A percentile compares a stretch with the other conserved stretches of the same genome.
phyloP scores from a whole-genome alignment of 2,113 vertebrate species.

The Cyanoderma ruficeps region DNA sequence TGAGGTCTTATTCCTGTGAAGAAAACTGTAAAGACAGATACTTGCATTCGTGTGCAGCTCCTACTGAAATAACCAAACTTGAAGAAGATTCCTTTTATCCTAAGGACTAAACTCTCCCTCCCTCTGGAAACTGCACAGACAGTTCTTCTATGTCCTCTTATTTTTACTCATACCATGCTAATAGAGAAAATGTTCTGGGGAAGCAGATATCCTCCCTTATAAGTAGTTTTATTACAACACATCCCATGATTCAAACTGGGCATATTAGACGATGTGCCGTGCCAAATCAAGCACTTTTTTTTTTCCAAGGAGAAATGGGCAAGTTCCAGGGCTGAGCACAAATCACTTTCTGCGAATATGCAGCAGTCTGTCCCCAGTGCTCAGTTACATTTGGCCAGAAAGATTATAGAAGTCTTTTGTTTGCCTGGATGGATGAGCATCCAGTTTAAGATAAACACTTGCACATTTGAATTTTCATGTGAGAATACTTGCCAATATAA shows the following conservation, averaged over 20 bases:
- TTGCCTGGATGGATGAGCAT: background rate
- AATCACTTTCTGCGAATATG: background rate
- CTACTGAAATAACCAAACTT: constrained; percentile 16
- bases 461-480: constrained; percentile 3
- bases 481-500: background rate
- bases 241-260: background rate
- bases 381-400: background rate
- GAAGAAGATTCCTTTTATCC: background rate
- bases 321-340: constrained; percentile 2
- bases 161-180: background rate
- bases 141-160: background rate
- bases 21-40: background rate
- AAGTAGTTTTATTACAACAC: background rate
- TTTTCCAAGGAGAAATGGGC: background rate
- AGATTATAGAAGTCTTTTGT: constrained; percentile 20
- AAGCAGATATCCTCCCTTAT: background rate
- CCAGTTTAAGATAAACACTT: constrained; percentile 18
- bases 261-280: background rate
- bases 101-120: background rate
- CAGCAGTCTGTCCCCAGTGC: background rate
- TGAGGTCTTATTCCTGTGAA: background rate
- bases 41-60: background rate
- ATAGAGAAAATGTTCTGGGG: background rate
- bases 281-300: background rate
- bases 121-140: background rate